Evolutionary conservation across 2,797 vertebrate genomes (phyloP).

Genomic region (Thripadectes ignobilis): DNA sequence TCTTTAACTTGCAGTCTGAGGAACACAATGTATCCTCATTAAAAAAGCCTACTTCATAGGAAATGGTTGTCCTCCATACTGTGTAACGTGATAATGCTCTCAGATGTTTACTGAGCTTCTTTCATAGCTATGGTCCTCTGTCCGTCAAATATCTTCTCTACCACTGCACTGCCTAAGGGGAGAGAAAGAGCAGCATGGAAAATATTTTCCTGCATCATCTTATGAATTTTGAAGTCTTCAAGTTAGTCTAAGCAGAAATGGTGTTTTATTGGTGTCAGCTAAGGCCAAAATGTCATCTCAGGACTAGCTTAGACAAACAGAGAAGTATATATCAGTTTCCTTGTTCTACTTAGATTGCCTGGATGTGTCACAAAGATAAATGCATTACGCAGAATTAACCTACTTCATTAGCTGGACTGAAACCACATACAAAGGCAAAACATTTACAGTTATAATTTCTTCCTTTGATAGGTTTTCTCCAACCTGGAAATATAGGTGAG

Average conservation of each 20-base stretch:
- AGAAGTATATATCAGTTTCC: neutral
- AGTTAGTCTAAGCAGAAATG: neutral
- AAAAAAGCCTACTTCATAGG: neutral
- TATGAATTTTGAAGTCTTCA: neutral
- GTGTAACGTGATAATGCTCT: neutral
- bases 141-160: neutral
- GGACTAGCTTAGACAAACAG: neutral
- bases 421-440: neutral
- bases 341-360: constrained; percentile 4
- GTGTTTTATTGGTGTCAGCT: neutral
- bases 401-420: neutral
- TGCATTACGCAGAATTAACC: neutral
- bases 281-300: neutral
- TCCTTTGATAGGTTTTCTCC: neutral
- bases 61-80: neutral
- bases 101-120: neutral
- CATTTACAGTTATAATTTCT: neutral
- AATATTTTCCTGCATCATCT: neutral
- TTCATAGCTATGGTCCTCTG: neutral
- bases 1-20: neutral
- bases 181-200: neutral
- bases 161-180: neutral
- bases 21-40: neutral
- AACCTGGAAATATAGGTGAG: neutral
- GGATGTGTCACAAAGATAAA: neutral